Base-by-base conservation (phyloP, 2,888 invertebrate genomes). In the Lasioglossum pauxillum region DNA sequence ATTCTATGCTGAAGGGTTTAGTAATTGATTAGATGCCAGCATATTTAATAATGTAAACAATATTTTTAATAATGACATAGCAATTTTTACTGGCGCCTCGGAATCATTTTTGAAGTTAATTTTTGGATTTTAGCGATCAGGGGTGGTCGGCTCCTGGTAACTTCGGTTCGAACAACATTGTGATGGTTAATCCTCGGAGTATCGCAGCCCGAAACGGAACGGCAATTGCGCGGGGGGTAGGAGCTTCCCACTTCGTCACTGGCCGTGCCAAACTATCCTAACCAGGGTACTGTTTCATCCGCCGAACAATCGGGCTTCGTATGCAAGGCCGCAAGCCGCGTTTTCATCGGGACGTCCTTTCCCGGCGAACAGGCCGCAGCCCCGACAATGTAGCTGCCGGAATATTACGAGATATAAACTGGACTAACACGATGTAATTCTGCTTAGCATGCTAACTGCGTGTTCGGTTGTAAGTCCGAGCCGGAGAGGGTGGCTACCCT, bases 361-460 rank as follows among this genome's bases (percentile, higher is more conserved):
- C 53, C 64, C 84, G 71, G 27, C 35, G 77, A 78, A n/a, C 78
- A 60, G 49, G 69, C 64, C 27, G 46, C 41, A 12, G 35, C 67
- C 10, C 69, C 71, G 75, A 84, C 84, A 78, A 84, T 79, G 78
- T 77, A 81, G 74, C 67, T 23, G 35, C 53, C 57, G 85, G 80
- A 87, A 86, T 84, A 86, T 87, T 76, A 83, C 77, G 81, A 88
- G 89, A 90, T 89, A 90, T 90, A 88, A 90, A 92, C 87, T 88
- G 82, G 90, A 88, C 90, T 92, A 91, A 92, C 85, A 91, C 86
- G 82, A 60, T 83, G 88, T 91, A 90, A 92, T 91, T 89, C 88
- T 83, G 90, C 90, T 92, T 90, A 90, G 89, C 89, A 88, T 87
- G 86, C 89, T 91, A 92, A 92, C 89, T 89, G 89, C 87, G 88